phyloP scores from a whole-genome alignment of 2,888 invertebrate genomes.

The Apotomis betuletana region DNA sequence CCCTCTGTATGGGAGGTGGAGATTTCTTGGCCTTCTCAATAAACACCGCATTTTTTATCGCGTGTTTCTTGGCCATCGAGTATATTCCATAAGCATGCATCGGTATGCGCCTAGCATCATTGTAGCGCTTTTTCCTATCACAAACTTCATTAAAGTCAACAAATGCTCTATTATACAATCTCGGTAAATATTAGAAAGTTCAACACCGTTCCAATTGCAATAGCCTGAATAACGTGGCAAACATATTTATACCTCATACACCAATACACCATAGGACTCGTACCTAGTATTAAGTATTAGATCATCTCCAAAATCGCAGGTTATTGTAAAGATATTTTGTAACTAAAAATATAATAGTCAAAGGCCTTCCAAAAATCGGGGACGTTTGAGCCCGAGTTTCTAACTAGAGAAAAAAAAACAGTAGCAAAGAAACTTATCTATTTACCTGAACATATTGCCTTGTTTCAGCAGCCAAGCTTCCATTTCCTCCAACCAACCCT shows the following conservation, averaged over 20 bases:
- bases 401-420: too few relatives aligned
- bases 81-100: constrained; percentile 71
- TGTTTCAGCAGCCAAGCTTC: constrained; percentile 79
- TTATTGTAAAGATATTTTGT: too few relatives aligned
- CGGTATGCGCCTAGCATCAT: constrained; percentile 67
- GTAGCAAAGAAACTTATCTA: background rate
- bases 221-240: too few relatives aligned
- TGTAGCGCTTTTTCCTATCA: constrained; percentile 66
- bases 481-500: constrained; percentile 75
- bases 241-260: too few relatives aligned
- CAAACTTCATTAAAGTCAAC: constrained; percentile 55
- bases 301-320: too few relatives aligned
- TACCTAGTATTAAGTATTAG: too few relatives aligned
- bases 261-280: too few relatives aligned
- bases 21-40: constrained; percentile 63
- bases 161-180: constrained; percentile 40
- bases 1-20: constrained; percentile 58
- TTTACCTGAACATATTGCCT: constrained; percentile 83
- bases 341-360: too few relatives aligned
- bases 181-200: background rate
- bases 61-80: constrained; percentile 64
- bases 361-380: too few relatives aligned
- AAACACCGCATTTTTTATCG: constrained; percentile 55
- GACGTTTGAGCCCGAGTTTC: too few relatives aligned
- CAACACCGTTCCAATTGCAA: background rate